Conservation (phyloP, 2,113 vertebrate species). For the Tichodroma muraria region DNA sequence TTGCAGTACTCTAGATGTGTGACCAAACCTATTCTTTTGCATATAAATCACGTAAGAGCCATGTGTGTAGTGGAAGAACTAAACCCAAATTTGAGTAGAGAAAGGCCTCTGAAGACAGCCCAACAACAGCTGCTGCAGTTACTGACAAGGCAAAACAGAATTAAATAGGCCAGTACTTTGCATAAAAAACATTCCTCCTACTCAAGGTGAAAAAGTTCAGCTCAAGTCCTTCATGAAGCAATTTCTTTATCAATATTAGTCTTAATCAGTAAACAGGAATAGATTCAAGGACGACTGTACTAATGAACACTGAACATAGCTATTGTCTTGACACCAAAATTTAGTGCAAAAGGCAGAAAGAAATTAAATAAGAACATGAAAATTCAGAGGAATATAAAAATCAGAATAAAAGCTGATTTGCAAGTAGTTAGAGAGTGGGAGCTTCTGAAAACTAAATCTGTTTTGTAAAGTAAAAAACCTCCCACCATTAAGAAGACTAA, state of each 20-base stretch:
- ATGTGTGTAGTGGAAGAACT: background rate
- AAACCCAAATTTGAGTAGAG: background rate
- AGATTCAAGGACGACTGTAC: background rate
- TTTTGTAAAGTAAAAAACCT: background rate
- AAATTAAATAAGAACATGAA: background rate
- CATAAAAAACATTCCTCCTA: background rate
- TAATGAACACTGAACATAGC: background rate
- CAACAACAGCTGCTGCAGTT: background rate
- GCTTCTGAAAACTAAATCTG: background rate
- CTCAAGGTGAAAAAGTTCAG: background rate
- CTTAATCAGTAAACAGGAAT: background rate
- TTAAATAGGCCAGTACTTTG: background rate
- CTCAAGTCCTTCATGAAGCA: background rate
- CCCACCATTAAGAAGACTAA: background rate
- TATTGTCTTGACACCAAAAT: background rate
- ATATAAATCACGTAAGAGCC: background rate
- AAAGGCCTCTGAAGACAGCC: background rate
- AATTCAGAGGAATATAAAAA: background rate
- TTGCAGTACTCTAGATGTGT: background rate
- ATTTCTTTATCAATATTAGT: background rate
- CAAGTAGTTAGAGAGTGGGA: background rate
- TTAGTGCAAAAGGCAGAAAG: background rate
- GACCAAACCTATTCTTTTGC: background rate
- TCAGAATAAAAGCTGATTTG: background rate
- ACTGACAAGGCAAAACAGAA: background rate